Percentiles rank a stretch among this genome's conserved stretches.
These are phyloP conservation scores for Pseudochromis fuscus DNA, from an alignment of 2,797 vertebrate genomes.

Conservation along the genomic window DNA sequence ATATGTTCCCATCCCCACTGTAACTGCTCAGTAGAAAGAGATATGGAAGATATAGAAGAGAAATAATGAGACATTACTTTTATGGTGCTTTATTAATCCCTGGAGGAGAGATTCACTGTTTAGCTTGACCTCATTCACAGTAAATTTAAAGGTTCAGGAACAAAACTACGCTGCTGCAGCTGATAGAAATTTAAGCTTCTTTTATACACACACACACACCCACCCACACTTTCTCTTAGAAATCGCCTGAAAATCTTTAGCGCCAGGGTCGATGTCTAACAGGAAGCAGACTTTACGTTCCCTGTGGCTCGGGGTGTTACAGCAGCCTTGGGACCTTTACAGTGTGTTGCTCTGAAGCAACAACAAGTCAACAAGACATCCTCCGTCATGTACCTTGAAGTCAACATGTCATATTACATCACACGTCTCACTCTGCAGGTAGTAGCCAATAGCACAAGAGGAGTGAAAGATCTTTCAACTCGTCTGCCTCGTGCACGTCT, in stretches of 20 bases:
- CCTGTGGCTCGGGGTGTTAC: not conserved
- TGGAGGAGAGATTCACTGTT: constrained; percentile 21
- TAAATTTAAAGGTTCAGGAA: constrained; percentile 23
- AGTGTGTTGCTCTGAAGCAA: constrained; percentile 3
- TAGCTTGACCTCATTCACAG: constrained; percentile 18
- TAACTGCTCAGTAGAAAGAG: constrained; percentile 31
- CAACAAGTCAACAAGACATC: not conserved
- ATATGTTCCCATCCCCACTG: constrained; percentile 32
- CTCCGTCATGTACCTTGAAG: constrained; percentile 2
- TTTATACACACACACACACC: too few species aligned
- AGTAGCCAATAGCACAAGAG: not conserved
- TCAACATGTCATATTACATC: constrained; percentile 10
- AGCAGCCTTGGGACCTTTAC: constrained; percentile 5
- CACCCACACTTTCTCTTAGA: constrained; percentile 3
- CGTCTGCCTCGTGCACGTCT: not conserved
- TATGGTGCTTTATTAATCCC: constrained; percentile 31
- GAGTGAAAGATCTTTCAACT: not conserved
- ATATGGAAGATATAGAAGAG: constrained; percentile 21
- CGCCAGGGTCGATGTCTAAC: not conserved
- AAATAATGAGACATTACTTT: constrained; percentile 35
- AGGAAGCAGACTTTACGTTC: not conserved
- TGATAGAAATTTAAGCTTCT: not conserved
- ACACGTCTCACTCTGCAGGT: not conserved
- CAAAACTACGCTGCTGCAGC: not conserved
- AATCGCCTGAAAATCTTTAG: not conserved